Evolutionary conservation across 53 echinoderm and acorn worm genomes (phyloP).

Genomic region (Astropecten irregularis): DNA sequence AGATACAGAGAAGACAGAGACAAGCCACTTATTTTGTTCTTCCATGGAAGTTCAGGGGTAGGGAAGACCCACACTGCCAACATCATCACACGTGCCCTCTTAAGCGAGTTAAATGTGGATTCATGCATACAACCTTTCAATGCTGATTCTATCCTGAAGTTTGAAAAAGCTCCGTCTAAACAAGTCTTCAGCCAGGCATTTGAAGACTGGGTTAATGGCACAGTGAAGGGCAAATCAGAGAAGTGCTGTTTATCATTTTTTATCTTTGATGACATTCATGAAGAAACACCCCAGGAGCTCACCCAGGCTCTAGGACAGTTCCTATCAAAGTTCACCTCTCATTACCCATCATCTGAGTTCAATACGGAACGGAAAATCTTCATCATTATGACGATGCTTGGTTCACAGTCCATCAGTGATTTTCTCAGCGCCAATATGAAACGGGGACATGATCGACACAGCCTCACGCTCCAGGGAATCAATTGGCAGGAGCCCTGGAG

Average conservation of each 20-base stretch:
- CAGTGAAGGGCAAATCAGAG: background rate
- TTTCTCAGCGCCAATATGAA: slow-evolving; percentile 27
- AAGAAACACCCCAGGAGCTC: slow-evolving; percentile 56
- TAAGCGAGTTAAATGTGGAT: background rate
- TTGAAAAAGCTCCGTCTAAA: background rate
- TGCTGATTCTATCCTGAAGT: slow-evolving; percentile 28
- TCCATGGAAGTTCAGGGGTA: slow-evolving; percentile 88
- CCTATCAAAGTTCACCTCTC: slow-evolving; percentile 1
- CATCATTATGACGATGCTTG: slow-evolving; percentile 9
- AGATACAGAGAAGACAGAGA: slow-evolving; percentile 9
- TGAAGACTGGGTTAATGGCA: slow-evolving; percentile 29
- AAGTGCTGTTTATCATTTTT: slow-evolving; percentile 35
- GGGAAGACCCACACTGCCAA: slow-evolving; percentile 86
- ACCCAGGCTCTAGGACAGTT: slow-evolving; percentile 27
- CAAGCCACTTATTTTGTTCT: slow-evolving; percentile 67
- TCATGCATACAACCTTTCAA: slow-evolving; percentile 66
- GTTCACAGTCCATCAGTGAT: slow-evolving; percentile 14
- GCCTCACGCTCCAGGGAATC: background rate
- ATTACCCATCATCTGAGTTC: background rate
- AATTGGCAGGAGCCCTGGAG: slow-evolving; percentile 40
- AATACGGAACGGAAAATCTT: background rate
- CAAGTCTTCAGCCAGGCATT: background rate
- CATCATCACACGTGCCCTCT: slow-evolving; percentile 52
- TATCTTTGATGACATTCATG: slow-evolving; percentile 72
- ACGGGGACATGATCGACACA: slow-evolving; percentile 13